Evolutionary conservation across 2,888 invertebrate genomes (phyloP).

Genomic region (Stenurella melanura): DNA sequence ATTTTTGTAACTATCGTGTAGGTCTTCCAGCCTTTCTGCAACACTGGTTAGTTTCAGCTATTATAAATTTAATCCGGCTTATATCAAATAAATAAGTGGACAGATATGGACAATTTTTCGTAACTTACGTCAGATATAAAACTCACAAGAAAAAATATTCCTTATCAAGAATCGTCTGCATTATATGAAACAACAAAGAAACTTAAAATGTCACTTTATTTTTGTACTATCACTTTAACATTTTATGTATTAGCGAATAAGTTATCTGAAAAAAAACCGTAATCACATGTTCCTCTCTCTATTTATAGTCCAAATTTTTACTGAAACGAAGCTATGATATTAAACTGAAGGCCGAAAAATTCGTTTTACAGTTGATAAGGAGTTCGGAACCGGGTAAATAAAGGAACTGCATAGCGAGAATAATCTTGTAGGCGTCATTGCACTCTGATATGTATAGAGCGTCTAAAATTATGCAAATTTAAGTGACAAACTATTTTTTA

Average conservation of each 20-base stretch:
- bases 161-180: too few relatives aligned
- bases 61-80: too few relatives aligned
- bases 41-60: too few relatives aligned
- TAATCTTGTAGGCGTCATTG: conserved; percentile 4
- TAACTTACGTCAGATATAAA: too few relatives aligned
- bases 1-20: too few relatives aligned
- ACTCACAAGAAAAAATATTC: too few relatives aligned
- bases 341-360: neutral
- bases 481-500: neutral
- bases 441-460: neutral
- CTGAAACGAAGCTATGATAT: neutral
- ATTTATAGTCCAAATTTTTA: conserved; percentile 13
- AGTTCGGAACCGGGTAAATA: conserved; percentile 9
- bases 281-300: conserved; percentile 1
- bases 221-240: too few relatives aligned
- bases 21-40: too few relatives aligned
- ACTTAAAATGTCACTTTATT: too few relatives aligned
- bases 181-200: too few relatives aligned
- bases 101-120: too few relatives aligned
- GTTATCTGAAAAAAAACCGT: neutral
- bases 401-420: neutral
- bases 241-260: neutral
- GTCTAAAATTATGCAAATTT: neutral
- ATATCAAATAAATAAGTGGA: too few relatives aligned
- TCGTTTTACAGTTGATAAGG: neutral